Evolutionary conservation across 2,797 vertebrate genomes (phyloP).

Genomic region (Enoplosus armatus): DNA sequence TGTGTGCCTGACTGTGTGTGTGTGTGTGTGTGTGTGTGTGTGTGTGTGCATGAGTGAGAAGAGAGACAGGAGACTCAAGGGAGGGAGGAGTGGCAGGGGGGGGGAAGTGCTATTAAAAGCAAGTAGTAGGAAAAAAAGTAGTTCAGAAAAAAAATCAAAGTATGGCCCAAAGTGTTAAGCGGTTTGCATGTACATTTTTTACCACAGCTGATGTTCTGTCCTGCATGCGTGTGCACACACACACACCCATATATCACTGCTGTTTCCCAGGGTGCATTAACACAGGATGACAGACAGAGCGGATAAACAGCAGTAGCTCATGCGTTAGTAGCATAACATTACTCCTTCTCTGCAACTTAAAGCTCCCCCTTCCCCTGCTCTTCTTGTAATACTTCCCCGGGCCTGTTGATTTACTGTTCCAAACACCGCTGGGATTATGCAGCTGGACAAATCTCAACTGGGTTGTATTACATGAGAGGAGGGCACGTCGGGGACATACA

Average conservation of each 20-base stretch:
- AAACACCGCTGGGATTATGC: constrained; percentile 70
- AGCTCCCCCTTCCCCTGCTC: constrained; percentile 42
- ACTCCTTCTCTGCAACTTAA: constrained; percentile 79
- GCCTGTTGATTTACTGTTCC: constrained; percentile 82
- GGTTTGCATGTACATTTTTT: constrained; percentile 91
- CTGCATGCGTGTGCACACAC: constrained; percentile 38
- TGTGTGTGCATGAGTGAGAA: constrained; percentile 66
- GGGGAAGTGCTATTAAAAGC: constrained; percentile 78
- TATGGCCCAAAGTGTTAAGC: constrained; percentile 79
- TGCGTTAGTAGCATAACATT: constrained; percentile 84
- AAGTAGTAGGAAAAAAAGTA: constrained; percentile 71
- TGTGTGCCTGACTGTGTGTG: constrained; percentile 32
- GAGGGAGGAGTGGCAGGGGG: constrained; percentile 66
- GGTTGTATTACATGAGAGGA: constrained; percentile 56
- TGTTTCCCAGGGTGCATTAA: constrained; percentile 81
- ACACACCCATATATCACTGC: constrained; percentile 59
- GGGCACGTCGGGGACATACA: constrained; percentile 34
- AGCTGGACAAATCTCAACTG: constrained; percentile 72
- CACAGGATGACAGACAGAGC: constrained; percentile 84
- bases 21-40: constrained; percentile 39
- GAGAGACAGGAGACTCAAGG: constrained; percentile 83
- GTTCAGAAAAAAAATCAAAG: constrained; percentile 65
- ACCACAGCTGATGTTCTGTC: constrained; percentile 88
- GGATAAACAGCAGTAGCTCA: constrained; percentile 87
- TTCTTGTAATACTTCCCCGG: constrained; percentile 71